phyloP scores from a whole-genome alignment of 2,888 invertebrate genomes.

The Drosophila anceps region DNA sequence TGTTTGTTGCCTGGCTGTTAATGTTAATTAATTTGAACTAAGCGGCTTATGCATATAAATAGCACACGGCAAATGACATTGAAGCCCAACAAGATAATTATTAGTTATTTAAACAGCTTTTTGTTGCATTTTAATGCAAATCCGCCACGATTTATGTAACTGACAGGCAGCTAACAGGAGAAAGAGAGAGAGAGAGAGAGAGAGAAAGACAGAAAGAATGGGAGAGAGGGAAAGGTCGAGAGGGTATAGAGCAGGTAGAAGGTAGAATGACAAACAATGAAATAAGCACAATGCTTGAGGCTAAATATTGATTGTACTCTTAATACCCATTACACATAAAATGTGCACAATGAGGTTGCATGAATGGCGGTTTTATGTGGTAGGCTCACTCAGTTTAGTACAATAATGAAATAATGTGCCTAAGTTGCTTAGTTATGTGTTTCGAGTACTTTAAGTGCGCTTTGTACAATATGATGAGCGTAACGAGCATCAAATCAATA shows the following conservation, averaged over 20 bases:
- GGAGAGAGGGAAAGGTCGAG: not conserved
- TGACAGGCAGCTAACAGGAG: slow-evolving; percentile 21
- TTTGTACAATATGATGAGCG: not conserved
- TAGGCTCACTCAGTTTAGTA: not conserved
- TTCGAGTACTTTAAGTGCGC: too few species aligned
- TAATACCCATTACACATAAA: slow-evolving; percentile 10
- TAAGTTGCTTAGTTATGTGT: not conserved
- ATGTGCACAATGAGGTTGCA: not conserved
- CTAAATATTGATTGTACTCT: slow-evolving; percentile 59
- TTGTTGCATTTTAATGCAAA: slow-evolving; percentile 70
- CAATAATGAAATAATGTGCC: not conserved
- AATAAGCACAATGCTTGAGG: slow-evolving; percentile 44
- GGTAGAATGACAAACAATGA: slow-evolving; percentile 34
- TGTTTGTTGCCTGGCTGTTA: slow-evolving; percentile 54
- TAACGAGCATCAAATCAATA: not conserved
- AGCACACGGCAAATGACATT: slow-evolving; percentile 61
- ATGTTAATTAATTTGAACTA: slow-evolving; percentile 79
- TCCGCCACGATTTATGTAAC: slow-evolving; percentile 63
- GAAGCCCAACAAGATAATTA: slow-evolving; percentile 77
- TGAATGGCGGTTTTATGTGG: not conserved
- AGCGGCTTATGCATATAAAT: slow-evolving; percentile 76
- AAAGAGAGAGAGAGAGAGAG: not conserved
- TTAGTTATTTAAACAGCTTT: slow-evolving; percentile 79
- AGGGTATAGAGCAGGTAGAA: not conserved
- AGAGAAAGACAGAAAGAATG: not conserved